Base-by-base conservation (phyloP, 2,797 vertebrate genomes). In the Oreortyx pictus region DNA sequence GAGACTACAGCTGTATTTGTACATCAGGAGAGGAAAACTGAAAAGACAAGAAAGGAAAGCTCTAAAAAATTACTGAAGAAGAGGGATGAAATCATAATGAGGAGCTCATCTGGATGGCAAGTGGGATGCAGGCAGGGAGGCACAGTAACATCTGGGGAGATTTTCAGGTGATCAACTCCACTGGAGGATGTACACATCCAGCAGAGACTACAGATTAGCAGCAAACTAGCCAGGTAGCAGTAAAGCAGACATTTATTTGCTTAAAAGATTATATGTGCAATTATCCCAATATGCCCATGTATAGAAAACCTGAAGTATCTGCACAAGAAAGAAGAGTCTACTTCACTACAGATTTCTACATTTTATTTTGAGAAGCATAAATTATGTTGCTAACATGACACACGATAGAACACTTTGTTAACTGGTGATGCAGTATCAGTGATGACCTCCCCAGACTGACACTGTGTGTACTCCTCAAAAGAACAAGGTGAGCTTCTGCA, bases 31-130 rank as follows among this genome's bases (percentile, higher is more conserved):
- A 61, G 33, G n/a, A 39, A 82, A 79, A 27, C 35, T 76, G 46
- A 85, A 82, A 31, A 6, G 16, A 16, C 12, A 23, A 66, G 24
- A 80, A 90, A 77, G 33, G 24, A 59, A 16, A 72, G 7, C 33
- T 77, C 52, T 79, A 43, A 70, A 86, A 68, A 6, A 4, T 67
- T 56, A 47, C 8, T 39, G 73, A 75, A 86, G 73, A 75, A 86
- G 13, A 72, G 14, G 11, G 50, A 56, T 0, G 0, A 59, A 56
- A 82, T 31, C 22, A 56, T 60, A 85, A 33, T 1, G 1, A 61
- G 13, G 25, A 72, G 13, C 20, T 80, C 50, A 39, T 80, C 50
- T 31, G 60, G 23, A 61, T 16, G 15, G 46, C 43, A 66, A 57
- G 22, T 1, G 3, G 47, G 31, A 62, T 18, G 24, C 25, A 52